Conservation (phyloP, 2,888 invertebrate genomes). For the Phyto melanocephala region DNA sequence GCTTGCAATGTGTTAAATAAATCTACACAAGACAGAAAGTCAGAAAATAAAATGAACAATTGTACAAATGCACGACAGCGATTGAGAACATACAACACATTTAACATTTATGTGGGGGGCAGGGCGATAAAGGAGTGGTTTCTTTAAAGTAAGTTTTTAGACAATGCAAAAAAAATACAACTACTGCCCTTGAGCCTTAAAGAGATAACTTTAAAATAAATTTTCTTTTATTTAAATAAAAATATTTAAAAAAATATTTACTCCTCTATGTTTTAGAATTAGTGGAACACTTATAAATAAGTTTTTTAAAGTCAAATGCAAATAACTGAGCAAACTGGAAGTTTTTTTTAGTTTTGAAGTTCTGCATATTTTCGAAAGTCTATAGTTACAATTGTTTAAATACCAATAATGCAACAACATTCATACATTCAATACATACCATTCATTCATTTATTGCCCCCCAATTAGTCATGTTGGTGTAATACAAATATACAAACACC, state of each 20-base stretch:
- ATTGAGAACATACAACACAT: conserved; percentile 30
- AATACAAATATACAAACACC: conserved; percentile 14
- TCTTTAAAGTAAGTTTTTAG: background rate
- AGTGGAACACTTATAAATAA: too few relatives aligned
- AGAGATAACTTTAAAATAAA: too few relatives aligned
- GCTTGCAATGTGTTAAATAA: conserved; percentile 59
- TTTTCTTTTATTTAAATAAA: too few relatives aligned
- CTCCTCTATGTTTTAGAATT: too few relatives aligned
- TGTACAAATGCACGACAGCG: conserved; percentile 37
- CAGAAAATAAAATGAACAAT: conserved; percentile 56
- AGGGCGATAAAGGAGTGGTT: background rate
- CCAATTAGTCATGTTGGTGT: conserved; percentile 57
- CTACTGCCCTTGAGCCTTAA: too few relatives aligned
- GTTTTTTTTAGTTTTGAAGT: background rate
- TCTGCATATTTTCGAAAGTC: conserved; percentile 1
- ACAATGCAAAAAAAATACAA: too few relatives aligned
- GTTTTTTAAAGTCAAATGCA: too few relatives aligned
- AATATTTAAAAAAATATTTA: too few relatives aligned
- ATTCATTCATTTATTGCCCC: conserved; percentile 48
- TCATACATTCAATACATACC: conserved; percentile 29
- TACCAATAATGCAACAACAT: conserved; percentile 19
- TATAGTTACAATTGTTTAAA: conserved; percentile 38
- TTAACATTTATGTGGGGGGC: background rate
- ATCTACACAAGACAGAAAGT: conserved; percentile 57
- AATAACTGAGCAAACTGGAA: too few relatives aligned